Base-by-base conservation (phyloP, 2,113 vertebrate species). In the Struthidea cinerea region DNA sequence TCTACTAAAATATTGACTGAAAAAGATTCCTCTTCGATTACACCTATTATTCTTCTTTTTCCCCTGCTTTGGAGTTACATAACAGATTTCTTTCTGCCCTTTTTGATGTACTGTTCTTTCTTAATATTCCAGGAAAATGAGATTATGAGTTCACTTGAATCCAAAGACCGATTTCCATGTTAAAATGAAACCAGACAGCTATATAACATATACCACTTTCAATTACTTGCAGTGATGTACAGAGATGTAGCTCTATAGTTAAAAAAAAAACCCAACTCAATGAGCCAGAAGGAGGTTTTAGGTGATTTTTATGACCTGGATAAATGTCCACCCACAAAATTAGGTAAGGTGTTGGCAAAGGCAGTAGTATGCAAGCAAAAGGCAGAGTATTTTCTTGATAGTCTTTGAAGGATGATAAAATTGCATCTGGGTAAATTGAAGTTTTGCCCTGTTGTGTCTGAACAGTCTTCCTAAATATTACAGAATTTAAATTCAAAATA, bases 1-100 rank as follows among this genome's bases (percentile, higher is more conserved):
- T 93, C 49, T 78, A 81, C 55, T 78, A 49, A 93, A 93, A 86
- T 47, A 26, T 70, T 81, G 32, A 6, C 52, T 84, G 42, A 80
- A 87, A 87, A 91, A 16, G 4, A 53, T 60, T 86, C 3, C 26
- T 49, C 18, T 95, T 89, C 7, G 1, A 20, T 93, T 82, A 39
- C 2, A 74, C 13, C 7, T 65, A 47, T 67, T 53, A 59, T 56
- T 37, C 39, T 53, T 68, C 30, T 30, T 49, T 27, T 1, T 11
- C 16, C 6, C 16, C 7, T 18, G 4, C 41, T 67, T 67, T 83
- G 27, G 8, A 86, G 9, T 90, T 85, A 64, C 23, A 63, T 74
- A 83, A 70, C 32, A 28, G 23, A 24, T 22, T 76, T 35, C 16
- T 76, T 74, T 61, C n/a, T 69, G 8, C 11, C 6, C 14, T 74